These are phyloP conservation scores for Crematogaster levior DNA, from an alignment of 2,888 invertebrate genomes.

Conservation along the genomic window DNA sequence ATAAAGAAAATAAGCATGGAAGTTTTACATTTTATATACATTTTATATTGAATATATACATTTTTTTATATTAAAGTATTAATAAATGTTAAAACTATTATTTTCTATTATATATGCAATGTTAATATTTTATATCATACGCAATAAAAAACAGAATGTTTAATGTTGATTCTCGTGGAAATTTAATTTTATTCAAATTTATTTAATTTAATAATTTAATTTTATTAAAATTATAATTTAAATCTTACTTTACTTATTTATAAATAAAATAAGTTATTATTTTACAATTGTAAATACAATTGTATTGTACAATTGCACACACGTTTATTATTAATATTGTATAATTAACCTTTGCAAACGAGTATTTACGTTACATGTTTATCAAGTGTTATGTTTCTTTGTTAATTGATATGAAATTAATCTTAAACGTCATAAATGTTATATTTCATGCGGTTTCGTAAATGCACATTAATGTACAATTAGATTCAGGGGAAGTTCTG, in stretches of 20 bases:
- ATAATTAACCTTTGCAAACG: background rate
- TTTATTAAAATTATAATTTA: background rate
- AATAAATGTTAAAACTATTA: background rate
- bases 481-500: conserved; percentile 45
- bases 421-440: conserved; percentile 29
- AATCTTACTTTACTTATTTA: background rate
- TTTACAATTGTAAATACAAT: background rate
- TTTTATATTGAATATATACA: background rate
- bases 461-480: conserved; percentile 42
- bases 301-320: too few species aligned
- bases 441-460: conserved; percentile 32
- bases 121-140: too few species aligned
- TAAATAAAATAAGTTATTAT: background rate
- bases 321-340: background rate
- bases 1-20: background rate
- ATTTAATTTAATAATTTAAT: too few species aligned
- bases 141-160: background rate
- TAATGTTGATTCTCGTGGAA: background rate
- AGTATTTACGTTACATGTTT: background rate
- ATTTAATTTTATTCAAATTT: background rate
- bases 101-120: background rate
- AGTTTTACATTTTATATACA: too few species aligned
- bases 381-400: background rate
- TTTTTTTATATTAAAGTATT: background rate
- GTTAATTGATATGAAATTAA: conserved; percentile 25